Evolutionary conservation across 2,888 invertebrate species (phyloP), one percentile per base, ranked within the genome.

Genomic region (Morpho helenor): DNA sequence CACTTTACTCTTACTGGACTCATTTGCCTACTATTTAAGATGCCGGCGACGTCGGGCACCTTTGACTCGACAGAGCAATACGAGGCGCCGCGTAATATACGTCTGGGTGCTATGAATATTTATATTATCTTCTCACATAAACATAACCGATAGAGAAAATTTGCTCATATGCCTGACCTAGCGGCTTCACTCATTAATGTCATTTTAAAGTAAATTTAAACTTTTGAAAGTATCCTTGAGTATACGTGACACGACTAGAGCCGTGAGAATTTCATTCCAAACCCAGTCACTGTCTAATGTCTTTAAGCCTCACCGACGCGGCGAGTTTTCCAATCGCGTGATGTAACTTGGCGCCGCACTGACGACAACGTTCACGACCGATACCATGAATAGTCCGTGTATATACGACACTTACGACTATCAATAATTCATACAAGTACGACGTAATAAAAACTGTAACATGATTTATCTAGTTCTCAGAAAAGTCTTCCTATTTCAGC

Each of bases 281-380:
- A 31, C 31, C 31, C 31, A 31, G 31, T 76, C 80, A 77, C 78
- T 75, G 69, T 69, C 69, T 72, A 69, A 70, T 64, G 73, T 31
- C 73, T 81, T 83, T 77, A 75, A 78, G 76, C 75, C n/a, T 8
- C 43, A n/a, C n/a, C 66, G 73, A 77, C 80, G 76, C 79, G 76
- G 70, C 78, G 74, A 84, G 81, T 81, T 88, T 87, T 87, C 84
- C 84, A 82, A 83, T 80, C 72, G 73, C 66, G 71, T 89, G 84
- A 88, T 84, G 87, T 84, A 86, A 89, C 75, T 69, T 73, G 87
- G 86, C 89, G 88, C 87, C 87, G 73, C 67, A 58, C 66, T 70
- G 82, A 74, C 83, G 84, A 74, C 74, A 70, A 61, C 64, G 65
- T 66, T 65, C 68, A 59, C 69, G 64, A 68, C 57, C 61, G 68